Base-by-base conservation (phyloP, 64 coral and sea anemone species). In the Acropora tenuis region DNA sequence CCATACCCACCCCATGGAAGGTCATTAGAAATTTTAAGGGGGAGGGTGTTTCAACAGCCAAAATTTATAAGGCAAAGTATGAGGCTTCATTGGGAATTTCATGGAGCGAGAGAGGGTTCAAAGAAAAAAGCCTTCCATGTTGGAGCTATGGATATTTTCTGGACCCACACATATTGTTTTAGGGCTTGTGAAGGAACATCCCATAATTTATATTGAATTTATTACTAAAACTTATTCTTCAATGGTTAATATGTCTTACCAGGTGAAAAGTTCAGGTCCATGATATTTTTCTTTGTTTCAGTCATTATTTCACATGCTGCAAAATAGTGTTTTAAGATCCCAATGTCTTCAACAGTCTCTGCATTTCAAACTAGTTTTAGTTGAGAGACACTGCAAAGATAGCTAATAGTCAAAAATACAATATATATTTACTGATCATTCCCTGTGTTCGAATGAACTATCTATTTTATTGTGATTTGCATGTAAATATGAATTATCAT, bases 301-400 rank as follows among this genome's bases (percentile, higher is more conserved):
- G 78, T 80, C 78, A 80, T 80, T 53, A 80, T 80, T 80, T 53
- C 78, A 80, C 78, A 73, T 73, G 69, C 69, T 73, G 69, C 69
- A 73, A 73, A 73, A 73, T 73, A 73, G 69, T 73, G 69, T 40
- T 73, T 73, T 42, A 73, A 73, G 41, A 73, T 40, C 30, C 7
- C 69, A 63, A 63, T 73, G 69, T 73, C 69, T 73, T 73, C 69
- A 73, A 73, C 41, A 20, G 69, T 73, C 69, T 73, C 69, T 73
- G 69, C 69, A 40, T 73, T 73, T 73, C 69, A 73, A 40, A 42
- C 3, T 73, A 73, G 18, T 40, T 20, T 20, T 73, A 73, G 41
- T 20, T 6, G 69, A 41, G 20, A 73, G 69, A 43, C 69, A 73
- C 69, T 73, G 69, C 69, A 73, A 73, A 73, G 69, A 43, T 73